Evolutionary conservation across 2,888 invertebrate genomes (phyloP).

Genomic region (Ophraella communa): DNA sequence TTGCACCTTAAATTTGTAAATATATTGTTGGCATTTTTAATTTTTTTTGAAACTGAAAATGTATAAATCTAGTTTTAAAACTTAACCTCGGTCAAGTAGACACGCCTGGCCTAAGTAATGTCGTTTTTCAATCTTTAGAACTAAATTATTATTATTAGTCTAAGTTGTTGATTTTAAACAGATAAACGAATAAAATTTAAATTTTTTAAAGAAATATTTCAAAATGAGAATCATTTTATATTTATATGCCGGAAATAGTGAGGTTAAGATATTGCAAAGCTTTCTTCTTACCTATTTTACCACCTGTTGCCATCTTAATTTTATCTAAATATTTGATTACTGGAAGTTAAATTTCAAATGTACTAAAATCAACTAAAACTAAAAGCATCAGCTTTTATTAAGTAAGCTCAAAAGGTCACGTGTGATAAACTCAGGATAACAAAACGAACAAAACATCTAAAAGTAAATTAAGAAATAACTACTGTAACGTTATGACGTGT

Average conservation of each 20-base stretch:
- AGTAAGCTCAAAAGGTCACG: conserved; percentile 2
- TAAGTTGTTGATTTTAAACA: neutral
- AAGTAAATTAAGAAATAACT: conserved; percentile 1
- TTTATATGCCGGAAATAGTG: neutral
- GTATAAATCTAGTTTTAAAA: too few species aligned
- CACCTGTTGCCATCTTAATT: conserved; percentile 44
- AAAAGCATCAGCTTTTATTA: neutral
- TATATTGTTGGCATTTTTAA: too few species aligned
- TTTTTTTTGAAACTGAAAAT: neutral
- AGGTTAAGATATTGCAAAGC: conserved; percentile 5
- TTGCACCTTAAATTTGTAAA: too few species aligned
- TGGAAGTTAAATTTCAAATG: neutral
- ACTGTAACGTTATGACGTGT: neutral
- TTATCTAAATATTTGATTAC: neutral
- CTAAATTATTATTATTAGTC: too few species aligned
- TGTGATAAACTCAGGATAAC: neutral
- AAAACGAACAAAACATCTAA: neutral
- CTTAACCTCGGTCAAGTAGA: neutral
- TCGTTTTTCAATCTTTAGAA: neutral
- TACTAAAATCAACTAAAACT: neutral
- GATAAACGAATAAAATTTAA: neutral
- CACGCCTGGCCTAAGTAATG: neutral
- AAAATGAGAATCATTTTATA: neutral
- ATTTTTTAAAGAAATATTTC: neutral
- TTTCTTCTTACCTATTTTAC: conserved; percentile 45